Evolutionary conservation across 1,140 invertebrate genomes (phyloP).

Genomic region (Caenorhabditis remanei): DNA sequence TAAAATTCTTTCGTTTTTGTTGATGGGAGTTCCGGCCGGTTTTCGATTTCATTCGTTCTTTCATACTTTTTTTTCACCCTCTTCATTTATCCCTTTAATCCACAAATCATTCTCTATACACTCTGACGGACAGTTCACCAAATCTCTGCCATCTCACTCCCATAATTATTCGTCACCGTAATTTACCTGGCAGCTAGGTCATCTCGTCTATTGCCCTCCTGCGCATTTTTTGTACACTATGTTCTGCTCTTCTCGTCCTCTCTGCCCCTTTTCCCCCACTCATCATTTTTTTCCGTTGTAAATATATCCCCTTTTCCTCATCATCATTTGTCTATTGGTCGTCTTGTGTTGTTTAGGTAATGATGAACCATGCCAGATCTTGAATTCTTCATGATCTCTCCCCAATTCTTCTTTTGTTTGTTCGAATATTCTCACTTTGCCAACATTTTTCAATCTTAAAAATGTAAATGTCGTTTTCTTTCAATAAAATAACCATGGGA

Average conservation of each 20-base stretch:
- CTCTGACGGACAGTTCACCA: not conserved
- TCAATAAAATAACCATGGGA: too few species aligned
- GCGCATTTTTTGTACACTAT: not conserved
- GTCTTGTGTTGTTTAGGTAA: constrained; percentile 9
- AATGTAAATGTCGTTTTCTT: too few species aligned
- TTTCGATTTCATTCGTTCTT: not conserved
- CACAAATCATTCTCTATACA: not conserved
- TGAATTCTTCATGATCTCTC: not conserved
- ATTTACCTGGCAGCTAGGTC: constrained; percentile 6
- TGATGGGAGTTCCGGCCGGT: not conserved
- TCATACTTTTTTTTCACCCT: not conserved
- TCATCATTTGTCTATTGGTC: constrained; percentile 8
- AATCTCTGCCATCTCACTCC: not conserved
- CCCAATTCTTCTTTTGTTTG: not conserved
- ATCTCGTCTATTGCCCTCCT: not conserved
- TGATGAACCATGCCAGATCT: constrained; percentile 7
- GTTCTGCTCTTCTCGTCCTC: not conserved
- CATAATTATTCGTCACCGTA: not conserved
- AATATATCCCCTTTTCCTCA: not conserved
- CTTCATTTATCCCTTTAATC: not conserved
- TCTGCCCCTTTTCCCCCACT: not conserved
- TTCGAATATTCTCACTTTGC: not conserved
- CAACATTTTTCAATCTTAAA: not conserved
- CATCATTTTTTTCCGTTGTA: not conserved
- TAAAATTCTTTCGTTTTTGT: not conserved